A percentile compares a stretch with the other conserved stretches of the same genome.
Evolutionary conservation across 1,140 invertebrate species (phyloP).

Genomic region (Pogonomyrmex barbatus): DNA sequence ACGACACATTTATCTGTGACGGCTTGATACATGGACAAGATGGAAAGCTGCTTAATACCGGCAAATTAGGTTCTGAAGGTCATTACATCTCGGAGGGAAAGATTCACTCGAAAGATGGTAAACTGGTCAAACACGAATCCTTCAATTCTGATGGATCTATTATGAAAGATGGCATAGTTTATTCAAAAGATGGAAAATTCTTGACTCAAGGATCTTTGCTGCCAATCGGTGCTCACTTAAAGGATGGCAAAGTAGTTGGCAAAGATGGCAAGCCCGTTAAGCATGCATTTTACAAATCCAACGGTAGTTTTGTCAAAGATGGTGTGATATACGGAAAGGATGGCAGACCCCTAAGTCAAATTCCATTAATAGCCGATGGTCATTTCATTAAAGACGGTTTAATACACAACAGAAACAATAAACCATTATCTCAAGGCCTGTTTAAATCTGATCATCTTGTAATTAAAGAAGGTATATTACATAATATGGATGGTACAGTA

Average conservation of each 20-base stretch:
- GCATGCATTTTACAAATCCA: slow-evolving; percentile 82
- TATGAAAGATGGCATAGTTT: slow-evolving; percentile 82
- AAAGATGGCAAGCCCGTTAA: slow-evolving; percentile 83
- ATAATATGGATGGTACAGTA: slow-evolving; percentile 72
- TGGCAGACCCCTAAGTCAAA: slow-evolving; percentile 79
- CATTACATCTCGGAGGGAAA: slow-evolving; percentile 81
- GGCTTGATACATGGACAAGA: slow-evolving; percentile 81
- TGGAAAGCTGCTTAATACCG: slow-evolving; percentile 78
- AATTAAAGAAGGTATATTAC: slow-evolving; percentile 81
- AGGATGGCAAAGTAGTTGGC: slow-evolving; percentile 82
- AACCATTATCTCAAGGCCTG: slow-evolving; percentile 79
- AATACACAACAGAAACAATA: slow-evolving; percentile 77
- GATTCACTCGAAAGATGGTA: slow-evolving; percentile 82
- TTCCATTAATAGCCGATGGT: slow-evolving; percentile 81
- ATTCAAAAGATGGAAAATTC: slow-evolving; percentile 81
- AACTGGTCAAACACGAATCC: slow-evolving; percentile 81
- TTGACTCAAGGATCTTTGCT: slow-evolving; percentile 83
- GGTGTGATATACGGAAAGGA: slow-evolving; percentile 81
- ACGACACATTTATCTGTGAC: slow-evolving; percentile 81
- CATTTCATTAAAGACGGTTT: slow-evolving; percentile 81
- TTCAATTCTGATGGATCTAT: slow-evolving; percentile 82
- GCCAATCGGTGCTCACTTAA: slow-evolving; percentile 81
- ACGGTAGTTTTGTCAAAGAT: slow-evolving; percentile 83
- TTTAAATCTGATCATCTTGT: slow-evolving; percentile 82
- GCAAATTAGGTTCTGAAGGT: slow-evolving; percentile 80